phyloP scores from a whole-genome alignment of 2,797 vertebrate genomes.

The Muscicapa comitata region DNA sequence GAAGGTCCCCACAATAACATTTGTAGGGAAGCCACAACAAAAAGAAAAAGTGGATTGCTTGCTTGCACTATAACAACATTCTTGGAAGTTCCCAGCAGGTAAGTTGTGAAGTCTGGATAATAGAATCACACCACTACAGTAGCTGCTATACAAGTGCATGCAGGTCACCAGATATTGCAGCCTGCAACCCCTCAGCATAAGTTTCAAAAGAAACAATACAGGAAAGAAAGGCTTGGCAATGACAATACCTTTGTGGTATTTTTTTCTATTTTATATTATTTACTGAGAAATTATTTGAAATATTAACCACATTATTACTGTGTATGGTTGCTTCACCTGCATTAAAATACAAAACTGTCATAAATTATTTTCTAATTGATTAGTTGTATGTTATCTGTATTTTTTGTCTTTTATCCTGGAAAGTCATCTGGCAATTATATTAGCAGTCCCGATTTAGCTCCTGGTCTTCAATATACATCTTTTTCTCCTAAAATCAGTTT shows the following conservation, averaged over 20 bases:
- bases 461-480: neutral
- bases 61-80: neutral
- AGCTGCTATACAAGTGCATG: conserved; percentile 40
- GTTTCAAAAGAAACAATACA: conserved; percentile 19
- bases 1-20: neutral
- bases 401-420: neutral
- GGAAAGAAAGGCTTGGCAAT: neutral
- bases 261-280: neutral
- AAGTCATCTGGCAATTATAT: neutral
- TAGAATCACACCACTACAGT: conserved; percentile 36
- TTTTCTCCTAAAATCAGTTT: neutral
- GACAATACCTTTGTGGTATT: neutral
- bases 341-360: neutral
- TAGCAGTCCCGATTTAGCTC: neutral
- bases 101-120: conserved; percentile 43
- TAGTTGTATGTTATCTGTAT: neutral
- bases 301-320: neutral
- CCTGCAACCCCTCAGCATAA: neutral
- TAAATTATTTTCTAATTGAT: neutral
- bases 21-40: neutral
- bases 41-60: conserved; percentile 10
- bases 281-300: neutral
- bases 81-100: conserved; percentile 48
- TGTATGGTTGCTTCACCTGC: neutral
- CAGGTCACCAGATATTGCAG: conserved; percentile 44